Conservation (phyloP, 2,113 vertebrate species). For the Epinephelus moara region DNA sequence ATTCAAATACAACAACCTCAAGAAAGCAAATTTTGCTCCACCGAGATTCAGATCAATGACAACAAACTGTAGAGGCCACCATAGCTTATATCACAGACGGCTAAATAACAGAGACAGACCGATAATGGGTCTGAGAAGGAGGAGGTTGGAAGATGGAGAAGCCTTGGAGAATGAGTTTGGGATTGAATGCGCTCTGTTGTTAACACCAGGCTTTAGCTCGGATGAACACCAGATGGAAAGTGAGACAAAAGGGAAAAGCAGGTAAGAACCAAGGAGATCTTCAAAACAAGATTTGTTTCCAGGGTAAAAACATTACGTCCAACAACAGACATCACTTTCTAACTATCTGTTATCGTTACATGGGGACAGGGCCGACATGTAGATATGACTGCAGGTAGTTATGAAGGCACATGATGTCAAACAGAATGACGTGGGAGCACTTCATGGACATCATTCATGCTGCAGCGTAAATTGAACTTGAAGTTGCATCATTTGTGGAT, state of each 20-base stretch:
- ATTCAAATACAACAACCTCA: not conserved
- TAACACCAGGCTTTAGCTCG: slow-evolving; percentile 60
- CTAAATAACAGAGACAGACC: not conserved
- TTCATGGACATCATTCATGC: slow-evolving; percentile 9
- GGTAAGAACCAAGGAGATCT: slow-evolving; percentile 24
- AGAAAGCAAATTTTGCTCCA: not conserved
- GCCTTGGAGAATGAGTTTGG: slow-evolving; percentile 58
- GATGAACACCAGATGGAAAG: slow-evolving; percentile 55
- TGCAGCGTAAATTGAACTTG: slow-evolving; percentile 6
- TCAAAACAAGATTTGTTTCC: slow-evolving; percentile 42
- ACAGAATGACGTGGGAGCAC: slow-evolving; percentile 33
- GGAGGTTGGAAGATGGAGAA: slow-evolving; percentile 55
- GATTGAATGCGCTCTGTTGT: slow-evolving; percentile 57
- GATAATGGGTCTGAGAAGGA: slow-evolving; percentile 35
- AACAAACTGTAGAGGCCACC: slow-evolving; percentile 17
- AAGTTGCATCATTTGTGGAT: slow-evolving; percentile 8
- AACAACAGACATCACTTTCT: slow-evolving; percentile 6
- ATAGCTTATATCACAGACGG: slow-evolving; percentile 2
- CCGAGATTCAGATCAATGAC: not conserved
- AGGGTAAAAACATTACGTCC: not conserved
- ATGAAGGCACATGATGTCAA: slow-evolving; percentile 45
- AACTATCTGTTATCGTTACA: slow-evolving; percentile 28
- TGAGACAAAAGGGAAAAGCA: slow-evolving; percentile 47
- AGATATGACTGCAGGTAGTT: slow-evolving; percentile 36
- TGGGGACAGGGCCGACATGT: slow-evolving; percentile 21